phyloP scores from a whole-genome alignment of 2,113 vertebrate species.

The Dendropsophus ebraccatus region DNA sequence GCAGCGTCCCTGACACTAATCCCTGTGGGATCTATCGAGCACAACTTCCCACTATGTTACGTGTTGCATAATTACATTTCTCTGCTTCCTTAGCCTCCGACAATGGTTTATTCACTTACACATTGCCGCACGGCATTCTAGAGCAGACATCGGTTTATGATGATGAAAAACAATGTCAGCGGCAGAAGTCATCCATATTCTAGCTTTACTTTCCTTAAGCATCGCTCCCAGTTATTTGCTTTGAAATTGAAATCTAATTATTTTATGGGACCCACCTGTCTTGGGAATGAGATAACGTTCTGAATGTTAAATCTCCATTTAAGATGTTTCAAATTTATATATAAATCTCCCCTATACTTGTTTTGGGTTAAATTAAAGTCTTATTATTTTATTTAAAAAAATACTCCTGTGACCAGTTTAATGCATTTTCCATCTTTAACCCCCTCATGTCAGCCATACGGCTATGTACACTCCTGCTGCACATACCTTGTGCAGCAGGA shows the following conservation, averaged over 20 bases:
- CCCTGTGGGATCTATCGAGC: constrained; percentile 22
- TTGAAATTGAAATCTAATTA: constrained; percentile 37
- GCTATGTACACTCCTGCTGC: too few relatives aligned
- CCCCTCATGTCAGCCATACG: too few relatives aligned
- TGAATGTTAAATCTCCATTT: not conserved
- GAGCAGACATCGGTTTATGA: constrained; percentile 20
- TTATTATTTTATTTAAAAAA: too few relatives aligned
- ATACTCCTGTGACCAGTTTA: too few relatives aligned
- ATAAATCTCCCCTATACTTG: not conserved
- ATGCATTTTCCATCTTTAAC: too few relatives aligned
- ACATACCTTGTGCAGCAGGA: too few relatives aligned
- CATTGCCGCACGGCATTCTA: not conserved
- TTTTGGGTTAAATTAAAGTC: too few relatives aligned
- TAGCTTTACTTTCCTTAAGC: constrained; percentile 3
- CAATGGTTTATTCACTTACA: constrained; percentile 24
- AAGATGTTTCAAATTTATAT: constrained; percentile 16
- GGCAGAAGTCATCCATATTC: constrained; percentile 32
- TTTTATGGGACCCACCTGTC: not conserved
- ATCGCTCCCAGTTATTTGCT: constrained; percentile 9
- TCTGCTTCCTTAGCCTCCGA: constrained; percentile 32
- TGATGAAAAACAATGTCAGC: constrained; percentile 31
- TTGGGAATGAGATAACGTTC: not conserved
- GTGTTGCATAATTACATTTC: constrained; percentile 39
- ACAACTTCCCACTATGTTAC: constrained; percentile 3
- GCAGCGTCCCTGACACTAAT: not conserved